Base-by-base conservation (phyloP, 2,797 vertebrate genomes). In the Diplodus puntazzo region DNA sequence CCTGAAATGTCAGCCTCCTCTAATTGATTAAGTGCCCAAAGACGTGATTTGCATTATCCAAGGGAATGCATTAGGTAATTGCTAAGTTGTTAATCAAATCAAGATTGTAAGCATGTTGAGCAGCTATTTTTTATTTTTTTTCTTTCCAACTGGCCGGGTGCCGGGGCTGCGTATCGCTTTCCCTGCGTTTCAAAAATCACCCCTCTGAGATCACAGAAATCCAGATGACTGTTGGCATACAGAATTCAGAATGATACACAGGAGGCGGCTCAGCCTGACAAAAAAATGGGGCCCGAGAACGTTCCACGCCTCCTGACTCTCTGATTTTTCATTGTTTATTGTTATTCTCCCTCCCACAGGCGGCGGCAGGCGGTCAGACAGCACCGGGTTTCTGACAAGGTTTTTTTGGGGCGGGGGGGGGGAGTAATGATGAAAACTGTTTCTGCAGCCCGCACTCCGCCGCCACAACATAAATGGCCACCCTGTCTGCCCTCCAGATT, bases 401-500 rank as follows among this genome's bases (percentile, higher is more conserved):
- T 68, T 87, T 70, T 70, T 81, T 48, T 52, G 39, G 55, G 30
- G 30, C n/a, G 3, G 30, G 30, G 30, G 30, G 3, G 30, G 30
- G 30, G 73, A 80, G 77, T 85, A 81, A 88, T 87, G 86, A 90
- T 81, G 82, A 88, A 87, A 90, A 79, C 69, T 20, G 43, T 82
- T 84, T 83, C 76, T 78, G 75, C 77, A 60, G 84, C 65, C 65
- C 18, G 14, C 72, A 86, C 80, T 76, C 79, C 49, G 66, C 80
- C 52, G 43, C 87, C 87, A 84, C 85, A 74, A 89, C 89, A 75
- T 17, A 75, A 89, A 86, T 65, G 88, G 82, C 89, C 85, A 59
- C 83, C 88, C 77, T 79, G 86, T 88, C 90, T 79, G 87, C 86
- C 93, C 92, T 93, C 87, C 87, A 87, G 73, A 89, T 82, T 91